These are phyloP conservation scores for Synergus itoensis DNA, from an alignment of 2,888 invertebrate genomes.

Conservation along the genomic window DNA sequence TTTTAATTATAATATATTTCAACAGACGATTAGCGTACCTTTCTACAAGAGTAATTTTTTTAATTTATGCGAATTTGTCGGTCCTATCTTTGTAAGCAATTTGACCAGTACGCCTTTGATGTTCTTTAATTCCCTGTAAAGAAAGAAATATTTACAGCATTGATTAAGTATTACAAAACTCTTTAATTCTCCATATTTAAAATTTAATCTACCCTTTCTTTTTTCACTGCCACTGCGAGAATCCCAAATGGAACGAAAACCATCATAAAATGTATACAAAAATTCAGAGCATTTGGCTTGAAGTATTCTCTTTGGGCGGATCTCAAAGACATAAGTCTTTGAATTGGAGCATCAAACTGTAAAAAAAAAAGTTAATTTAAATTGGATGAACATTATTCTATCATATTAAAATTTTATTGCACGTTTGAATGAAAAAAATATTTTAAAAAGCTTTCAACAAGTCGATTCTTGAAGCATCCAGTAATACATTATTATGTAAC, in stretches of 20 bases:
- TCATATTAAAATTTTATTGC: too few relatives aligned
- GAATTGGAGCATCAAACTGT: slow-evolving; percentile 90
- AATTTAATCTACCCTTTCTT: slow-evolving; percentile 76
- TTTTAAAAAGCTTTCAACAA: neutral
- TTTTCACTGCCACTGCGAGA: slow-evolving; percentile 80
- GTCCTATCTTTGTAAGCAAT: slow-evolving; percentile 87
- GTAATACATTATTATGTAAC: slow-evolving; percentile 9
- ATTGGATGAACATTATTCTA: neutral
- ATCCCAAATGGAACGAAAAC: slow-evolving; percentile 81
- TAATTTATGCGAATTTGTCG: slow-evolving; percentile 83
- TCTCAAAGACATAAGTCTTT: slow-evolving; percentile 87
- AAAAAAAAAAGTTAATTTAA: slow-evolving; percentile 66
- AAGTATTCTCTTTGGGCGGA: slow-evolving; percentile 84
- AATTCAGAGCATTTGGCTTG: slow-evolving; percentile 82
- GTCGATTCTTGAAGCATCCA: neutral
- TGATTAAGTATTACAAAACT: neutral
- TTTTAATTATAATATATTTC: slow-evolving; percentile 10
- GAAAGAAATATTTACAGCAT: slow-evolving; percentile 44
- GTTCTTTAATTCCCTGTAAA: slow-evolving; percentile 79
- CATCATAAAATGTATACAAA: slow-evolving; percentile 73
- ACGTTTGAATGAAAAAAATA: slow-evolving; percentile 61
- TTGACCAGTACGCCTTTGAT: slow-evolving; percentile 84
- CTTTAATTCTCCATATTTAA: slow-evolving; percentile 18
- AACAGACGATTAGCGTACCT: neutral
- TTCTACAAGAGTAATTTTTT: slow-evolving; percentile 32